Base-by-base conservation (phyloP, 2,797 vertebrate genomes). In the Chlorospingus semifuscus region DNA sequence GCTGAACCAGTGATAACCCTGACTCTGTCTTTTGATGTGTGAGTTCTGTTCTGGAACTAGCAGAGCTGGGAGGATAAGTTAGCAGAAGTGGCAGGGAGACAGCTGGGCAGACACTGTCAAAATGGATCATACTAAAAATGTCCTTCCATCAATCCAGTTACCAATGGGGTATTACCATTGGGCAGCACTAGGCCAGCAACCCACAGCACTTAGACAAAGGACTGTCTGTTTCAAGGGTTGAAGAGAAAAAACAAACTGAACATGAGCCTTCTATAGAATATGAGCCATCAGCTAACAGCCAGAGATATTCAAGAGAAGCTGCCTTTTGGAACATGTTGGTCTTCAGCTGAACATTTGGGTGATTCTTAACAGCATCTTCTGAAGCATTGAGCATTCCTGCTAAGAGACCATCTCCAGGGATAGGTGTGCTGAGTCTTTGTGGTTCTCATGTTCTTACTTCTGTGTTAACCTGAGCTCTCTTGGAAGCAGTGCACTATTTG, bases 1-100 rank as follows among this genome's bases (percentile, higher is more conserved):
- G 87, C 76, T 86, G 65, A 92, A 80, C 44, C 47, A 66, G 37
- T 69, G 80, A 86, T 80, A 92, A 94, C 65, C 78, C 68, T 11
- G 7, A 23, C 70, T 59, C 50, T 66, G 32, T 47, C 76, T 82
- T 94, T 83, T 87, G 71, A 56, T 93, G 55, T 60, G 84, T 50
- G 76, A 75, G 44, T 83, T 89, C 72, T 84, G 59, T 85, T 89
- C 79, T 83, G 84, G 89, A 95, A 9, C 71, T 57, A 84, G 83
- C 29, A 39, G 70, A 76, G 78, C 77, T 94, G 83, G 80, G 75
- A 90, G 78, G 39, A 22, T 57, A 66, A 87, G 64, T 61, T 76
- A 75, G 78, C 52, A 61, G 6, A 26, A 91, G 52, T 76, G 49
- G 26, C 68, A 85, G 36, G 46, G 77, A 93, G 42, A 53, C 36